Evolutionary conservation across 2,113 vertebrate genomes (phyloP).

Genomic region (Charadrius vociferus): DNA sequence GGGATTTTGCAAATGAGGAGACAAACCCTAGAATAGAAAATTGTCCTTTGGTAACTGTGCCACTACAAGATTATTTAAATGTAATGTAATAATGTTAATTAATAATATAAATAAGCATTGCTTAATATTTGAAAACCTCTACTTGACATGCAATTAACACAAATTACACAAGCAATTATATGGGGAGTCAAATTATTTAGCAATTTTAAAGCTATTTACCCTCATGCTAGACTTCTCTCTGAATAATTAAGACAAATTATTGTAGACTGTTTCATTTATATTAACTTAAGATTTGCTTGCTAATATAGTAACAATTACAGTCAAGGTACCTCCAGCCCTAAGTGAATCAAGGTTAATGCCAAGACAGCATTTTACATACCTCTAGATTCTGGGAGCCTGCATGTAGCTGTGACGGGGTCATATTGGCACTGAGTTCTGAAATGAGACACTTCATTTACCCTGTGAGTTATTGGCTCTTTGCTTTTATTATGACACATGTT

Average conservation of each 20-base stretch:
- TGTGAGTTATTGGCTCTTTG: background rate
- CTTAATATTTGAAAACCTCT: conserved; percentile 70
- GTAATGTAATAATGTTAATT: conserved; percentile 55
- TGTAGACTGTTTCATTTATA: conserved; percentile 44
- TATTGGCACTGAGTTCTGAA: background rate
- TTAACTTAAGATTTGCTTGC: conserved; percentile 31
- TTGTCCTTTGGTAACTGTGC: background rate
- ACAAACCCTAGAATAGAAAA: background rate
- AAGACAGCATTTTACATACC: background rate
- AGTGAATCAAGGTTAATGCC: background rate
- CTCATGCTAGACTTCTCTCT: conserved; percentile 41
- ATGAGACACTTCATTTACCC: background rate
- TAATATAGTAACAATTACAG: background rate
- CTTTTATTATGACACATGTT: background rate
- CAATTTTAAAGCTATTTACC: conserved; percentile 67
- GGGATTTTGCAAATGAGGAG: background rate
- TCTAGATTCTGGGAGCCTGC: background rate
- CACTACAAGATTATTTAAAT: conserved; percentile 38
- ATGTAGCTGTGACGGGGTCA: background rate
- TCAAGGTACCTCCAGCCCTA: background rate
- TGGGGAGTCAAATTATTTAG: conserved; percentile 69
- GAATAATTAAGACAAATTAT: conserved; percentile 68
- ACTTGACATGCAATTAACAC: conserved; percentile 73
- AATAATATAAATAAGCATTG: conserved; percentile 61
- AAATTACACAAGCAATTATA: conserved; percentile 75